Conservation (phyloP, 1,140 invertebrate species). For the Choristoneura fumiferana region DNA sequence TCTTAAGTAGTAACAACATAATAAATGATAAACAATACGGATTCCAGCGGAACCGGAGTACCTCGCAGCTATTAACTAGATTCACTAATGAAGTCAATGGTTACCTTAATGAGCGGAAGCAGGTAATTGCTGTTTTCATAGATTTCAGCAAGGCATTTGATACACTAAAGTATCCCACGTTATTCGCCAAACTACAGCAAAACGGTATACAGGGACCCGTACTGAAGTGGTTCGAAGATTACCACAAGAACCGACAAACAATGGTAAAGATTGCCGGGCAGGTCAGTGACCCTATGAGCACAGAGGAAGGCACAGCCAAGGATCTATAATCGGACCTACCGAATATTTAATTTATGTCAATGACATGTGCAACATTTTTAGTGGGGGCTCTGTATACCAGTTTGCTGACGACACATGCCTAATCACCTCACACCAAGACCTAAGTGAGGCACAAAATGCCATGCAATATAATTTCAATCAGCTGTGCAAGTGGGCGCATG, state of each 20-base stretch:
- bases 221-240: neutral
- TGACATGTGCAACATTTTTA: conserved; percentile 7
- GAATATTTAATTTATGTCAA: conserved; percentile 10
- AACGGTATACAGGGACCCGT: conserved; percentile 4
- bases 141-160: conserved; percentile 16
- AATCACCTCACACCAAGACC: neutral
- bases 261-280: neutral
- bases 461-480: neutral
- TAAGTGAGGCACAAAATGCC: neutral
- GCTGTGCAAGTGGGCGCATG: conserved; percentile 5
- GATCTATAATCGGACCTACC: neutral
- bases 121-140: conserved; percentile 3
- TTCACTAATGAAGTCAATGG: no score
- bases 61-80: no score
- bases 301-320: conserved; percentile 9
- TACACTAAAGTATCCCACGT: neutral
- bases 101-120: neutral
- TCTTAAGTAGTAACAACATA: no score
- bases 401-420: conserved; percentile 16
- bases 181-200: neutral
- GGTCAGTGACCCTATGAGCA: neutral
- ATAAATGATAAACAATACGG: no score
- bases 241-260: neutral
- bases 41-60: no score
- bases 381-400: conserved; percentile 1